A percentile compares a stretch with the other conserved stretches of the same genome.
Evolutionary conservation across 2,888 invertebrate genomes (phyloP).

Genomic region (Volucella inanis): DNA sequence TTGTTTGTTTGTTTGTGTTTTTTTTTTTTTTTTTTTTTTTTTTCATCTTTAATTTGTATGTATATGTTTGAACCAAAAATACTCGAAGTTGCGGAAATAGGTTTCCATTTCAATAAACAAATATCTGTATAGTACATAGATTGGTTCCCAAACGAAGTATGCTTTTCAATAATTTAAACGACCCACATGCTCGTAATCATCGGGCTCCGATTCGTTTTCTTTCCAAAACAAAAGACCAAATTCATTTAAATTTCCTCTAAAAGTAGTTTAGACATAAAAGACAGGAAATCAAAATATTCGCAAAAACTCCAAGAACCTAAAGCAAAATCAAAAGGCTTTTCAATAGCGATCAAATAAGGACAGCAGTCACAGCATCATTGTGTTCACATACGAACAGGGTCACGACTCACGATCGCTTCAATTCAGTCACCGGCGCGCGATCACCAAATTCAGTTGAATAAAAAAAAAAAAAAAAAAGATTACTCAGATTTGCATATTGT

Average conservation of each 20-base stretch:
- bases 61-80: too few species aligned
- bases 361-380: constrained; percentile 50
- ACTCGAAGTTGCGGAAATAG: constrained; percentile 15
- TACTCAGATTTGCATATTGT: constrained; percentile 82
- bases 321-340: constrained; percentile 31
- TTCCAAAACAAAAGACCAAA: constrained; percentile 41
- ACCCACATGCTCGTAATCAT: constrained; percentile 23
- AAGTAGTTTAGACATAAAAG: constrained; percentile 57
- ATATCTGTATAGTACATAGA: too few species aligned
- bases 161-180: constrained; percentile 23
- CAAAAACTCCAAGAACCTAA: constrained; percentile 35
- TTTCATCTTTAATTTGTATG: too few species aligned
- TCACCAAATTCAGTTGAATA: constrained; percentile 74
- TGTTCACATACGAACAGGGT: constrained; percentile 12
- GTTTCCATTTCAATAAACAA: constrained; percentile 16
- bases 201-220: neutral
- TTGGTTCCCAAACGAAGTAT: constrained; percentile 1
- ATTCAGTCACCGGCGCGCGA: constrained; percentile 55
- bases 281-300: constrained; percentile 67
- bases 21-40: too few species aligned
- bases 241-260: constrained; percentile 22
- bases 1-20: too few species aligned
- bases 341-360: constrained; percentile 50
- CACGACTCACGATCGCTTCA: constrained; percentile 24
- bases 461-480: constrained; percentile 67